Percentiles rank a stretch among this genome's conserved stretches.
Evolutionary conservation across 2,113 vertebrate genomes (phyloP).

Genomic region (Crocuta crocuta): DNA sequence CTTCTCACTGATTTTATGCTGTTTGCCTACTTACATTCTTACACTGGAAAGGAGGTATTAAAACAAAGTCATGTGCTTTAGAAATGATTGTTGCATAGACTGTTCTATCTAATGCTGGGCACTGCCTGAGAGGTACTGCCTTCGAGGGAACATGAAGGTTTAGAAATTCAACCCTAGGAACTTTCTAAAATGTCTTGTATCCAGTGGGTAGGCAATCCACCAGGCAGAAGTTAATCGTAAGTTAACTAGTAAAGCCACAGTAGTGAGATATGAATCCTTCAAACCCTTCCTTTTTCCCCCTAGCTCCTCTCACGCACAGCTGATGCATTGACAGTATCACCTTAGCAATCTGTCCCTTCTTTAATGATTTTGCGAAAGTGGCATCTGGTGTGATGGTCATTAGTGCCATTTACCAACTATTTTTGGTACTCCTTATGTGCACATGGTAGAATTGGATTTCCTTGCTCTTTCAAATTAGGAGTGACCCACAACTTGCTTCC

Average conservation of each 20-base stretch:
- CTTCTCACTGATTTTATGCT: not conserved
- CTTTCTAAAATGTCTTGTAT: not conserved
- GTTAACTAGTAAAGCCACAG: not conserved
- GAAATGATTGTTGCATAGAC: not conserved
- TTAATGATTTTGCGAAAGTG: slow-evolving; percentile 11
- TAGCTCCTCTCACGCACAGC: not conserved
- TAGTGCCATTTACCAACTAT: slow-evolving; percentile 12
- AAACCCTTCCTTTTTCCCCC: not conserved
- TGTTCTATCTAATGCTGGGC: not conserved
- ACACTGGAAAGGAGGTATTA: not conserved
- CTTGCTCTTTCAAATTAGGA: not conserved
- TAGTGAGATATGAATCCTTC: not conserved
- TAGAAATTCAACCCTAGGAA: slow-evolving; percentile 27
- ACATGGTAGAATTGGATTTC: not conserved
- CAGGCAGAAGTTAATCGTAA: not conserved
- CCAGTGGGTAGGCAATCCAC: not conserved
- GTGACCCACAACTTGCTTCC: not conserved
- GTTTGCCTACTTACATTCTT: not conserved
- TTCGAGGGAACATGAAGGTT: not conserved
- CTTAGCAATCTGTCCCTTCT: not conserved
- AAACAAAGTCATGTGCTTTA: not conserved
- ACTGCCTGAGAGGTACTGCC: not conserved
- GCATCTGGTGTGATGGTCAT: not conserved
- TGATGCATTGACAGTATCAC: not conserved
- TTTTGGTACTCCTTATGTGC: not conserved